Evolutionary conservation across 2,797 vertebrate species (phyloP), one percentile per base, ranked within the genome.

Genomic region (Tadarida brasiliensis): DNA sequence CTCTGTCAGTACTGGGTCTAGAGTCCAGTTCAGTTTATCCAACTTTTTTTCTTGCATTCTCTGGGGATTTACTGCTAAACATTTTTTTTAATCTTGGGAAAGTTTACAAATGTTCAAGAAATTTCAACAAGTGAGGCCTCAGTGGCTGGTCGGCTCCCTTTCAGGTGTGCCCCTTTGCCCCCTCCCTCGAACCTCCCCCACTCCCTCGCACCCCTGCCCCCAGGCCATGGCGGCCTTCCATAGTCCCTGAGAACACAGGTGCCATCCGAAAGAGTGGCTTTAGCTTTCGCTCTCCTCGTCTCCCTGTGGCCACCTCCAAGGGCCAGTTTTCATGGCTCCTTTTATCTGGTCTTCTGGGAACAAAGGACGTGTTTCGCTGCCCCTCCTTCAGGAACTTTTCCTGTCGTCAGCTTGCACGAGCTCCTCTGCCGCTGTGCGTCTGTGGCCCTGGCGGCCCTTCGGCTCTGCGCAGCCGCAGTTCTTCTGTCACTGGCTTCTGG

Each of bases 11-110:
- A 15, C n/a, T 65, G 44, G 57, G 19, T 82, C n/a, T 47, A 71
- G 54, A n/a, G 33, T 15, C 28, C 19, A 24, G 22, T 16, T 2
- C 16, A 70, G 30, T 61, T 88, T 68, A 71, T 88, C 33, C 6
- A 24, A 28, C 59, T 49, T 81, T 94, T 51, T 44, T 70, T 76
- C n/a, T 63, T 85, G 44, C 7, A 7, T 85, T 67, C 65, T 88
- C 65, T 47, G 33, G 28, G 20, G 12, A 94, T 54, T 81, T 57
- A 30, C 33, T 85, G 73, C 85, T 68, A 54, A 16, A 33, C 44
- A 35, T 20, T 7, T 20, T 6, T 67, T 30, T 39, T 44, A 47
- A 86, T 59, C 30, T 57, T 33, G 8, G 63, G n/a, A 26, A 44
- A 70, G 39, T 73, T 68, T 82, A 30, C 9, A 17, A 12, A 35